Base-by-base conservation (phyloP, 2,113 vertebrate species). In the Colius striatus region DNA sequence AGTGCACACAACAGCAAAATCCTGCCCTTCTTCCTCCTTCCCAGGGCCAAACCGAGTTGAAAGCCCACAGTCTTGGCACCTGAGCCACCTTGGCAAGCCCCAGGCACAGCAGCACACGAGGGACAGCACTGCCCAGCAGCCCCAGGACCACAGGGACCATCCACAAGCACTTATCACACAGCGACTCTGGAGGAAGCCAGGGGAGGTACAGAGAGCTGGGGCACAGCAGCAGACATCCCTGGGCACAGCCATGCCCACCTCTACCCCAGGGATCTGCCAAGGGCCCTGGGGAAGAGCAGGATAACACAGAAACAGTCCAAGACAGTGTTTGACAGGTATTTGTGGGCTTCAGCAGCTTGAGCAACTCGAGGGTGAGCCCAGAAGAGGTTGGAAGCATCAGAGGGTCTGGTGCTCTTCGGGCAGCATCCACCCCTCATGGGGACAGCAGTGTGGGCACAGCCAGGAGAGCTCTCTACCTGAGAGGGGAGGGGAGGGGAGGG, bases 31-130 rank as follows among this genome's bases (percentile, higher is more conserved):
- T 27, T 20, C 15, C 67, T 72, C 48, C 38, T 30, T 32, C 38
- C 3, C 0, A 51, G 72, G 71, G 14, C 5, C 61, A 62, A 50
- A 26, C 0, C 0, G 4, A 77, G 54, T 4, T 48, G 45, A 32
- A 53, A 0, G 7, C 22, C 60, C 36, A 4, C 0, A 3, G 17
- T 5, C 57, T 25, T 77, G 43, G 61, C 15, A 34, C 22, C 43
- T 4, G 65, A 51, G 50, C 45, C 27, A 17, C 14, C 15, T 41
- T 5, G 38, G 70, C 30, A 22, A 16, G 16, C 1, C 53, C 22
- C 27, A 10, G 62, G 62, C 57, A 47, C 66, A 9, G 45, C 60
- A 34, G 65, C 63, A 22, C 25, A 3, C 16, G 0, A 0, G n/a
- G 38, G 38, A 9, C 38, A 41, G 38, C 38, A 41, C 38, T 41